Base-by-base conservation (phyloP, 2,113 vertebrate genomes). In the Emydura subglobosa region DNA sequence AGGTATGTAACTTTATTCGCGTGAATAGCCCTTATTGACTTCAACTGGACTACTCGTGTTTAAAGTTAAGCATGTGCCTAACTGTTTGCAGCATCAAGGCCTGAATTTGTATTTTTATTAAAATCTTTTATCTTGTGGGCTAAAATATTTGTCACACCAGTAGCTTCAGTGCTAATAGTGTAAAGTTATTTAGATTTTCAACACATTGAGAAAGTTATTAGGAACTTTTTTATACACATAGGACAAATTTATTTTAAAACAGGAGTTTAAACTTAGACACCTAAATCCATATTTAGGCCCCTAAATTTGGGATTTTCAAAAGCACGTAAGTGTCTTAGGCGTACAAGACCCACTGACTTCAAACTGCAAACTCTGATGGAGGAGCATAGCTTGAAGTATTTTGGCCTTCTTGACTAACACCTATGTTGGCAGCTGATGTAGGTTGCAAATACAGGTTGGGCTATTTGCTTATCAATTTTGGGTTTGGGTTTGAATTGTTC, bases 401-500 rank as follows among this genome's bases (percentile, higher is more conserved):
- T 47, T 27, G 12, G 25, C 51, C 79, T 89, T 87, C 88, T 80
- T 91, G 57, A 88, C 86, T 39, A 39, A 39, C 39, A 39, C 31
- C 47, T 87, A 94, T 84, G 86, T 34, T 0, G 0, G 31, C 86
- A 50, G 49, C 53, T 93, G 95, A 83, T 44, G 39, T 39, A 87
- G 87, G 92, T 55, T 94, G 61, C 79, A 89, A 87, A 96, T 55
- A 82, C 51, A 94, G 89, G 85, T 44, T 25, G 22, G 4, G 25
- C 24, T 78, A 78, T 27, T 47, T 78, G 42, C 74, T 47, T 39
- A 72, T 4, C 11, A 42, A 16, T 76, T 42, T 76, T 47, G 72
- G 31, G 34, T 68, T n/a, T 68, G 65, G 7, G 65, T 39, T 42
- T 42, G 68, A 39, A 19, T 42, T 78, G 24, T 47, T 47, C 42